Percentiles rank a stretch among this genome's conserved stretches.
Conservation (phyloP, 2,113 vertebrate species). For the Pterocles orientalis region DNA sequence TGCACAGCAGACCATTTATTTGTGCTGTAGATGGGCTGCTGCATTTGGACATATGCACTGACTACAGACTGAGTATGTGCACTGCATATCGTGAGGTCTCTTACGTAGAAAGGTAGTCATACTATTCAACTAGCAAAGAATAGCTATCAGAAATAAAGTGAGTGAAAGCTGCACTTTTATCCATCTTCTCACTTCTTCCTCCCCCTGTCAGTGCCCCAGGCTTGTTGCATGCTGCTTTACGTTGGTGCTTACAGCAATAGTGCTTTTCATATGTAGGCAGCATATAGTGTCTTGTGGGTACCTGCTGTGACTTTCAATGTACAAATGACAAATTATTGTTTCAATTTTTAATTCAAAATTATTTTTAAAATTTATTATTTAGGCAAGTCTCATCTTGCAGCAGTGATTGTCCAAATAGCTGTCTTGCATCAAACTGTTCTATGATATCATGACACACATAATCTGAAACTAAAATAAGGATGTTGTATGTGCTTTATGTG, state of each 20-base stretch:
- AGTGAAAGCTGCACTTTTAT: neutral
- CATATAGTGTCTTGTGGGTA: neutral
- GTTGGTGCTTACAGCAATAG: neutral
- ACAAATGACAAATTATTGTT: neutral
- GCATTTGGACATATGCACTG: fast-evolving
- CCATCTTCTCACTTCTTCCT: neutral
- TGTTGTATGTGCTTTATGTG: neutral
- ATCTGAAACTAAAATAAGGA: neutral
- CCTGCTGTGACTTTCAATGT: neutral
- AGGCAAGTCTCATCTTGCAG: neutral
- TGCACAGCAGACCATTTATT: neutral
- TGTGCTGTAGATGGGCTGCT: neutral
- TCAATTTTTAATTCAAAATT: neutral
- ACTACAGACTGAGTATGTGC: fast-evolving
- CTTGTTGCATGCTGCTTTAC: fast-evolving
- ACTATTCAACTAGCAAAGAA: neutral
- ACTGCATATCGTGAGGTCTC: neutral
- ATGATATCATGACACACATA: neutral
- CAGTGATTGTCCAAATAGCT: neutral
- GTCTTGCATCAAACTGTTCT: neutral
- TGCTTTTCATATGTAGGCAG: neutral
- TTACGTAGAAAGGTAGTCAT: fast-evolving
- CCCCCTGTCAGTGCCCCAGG: fast-evolving
- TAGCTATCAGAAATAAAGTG: neutral
- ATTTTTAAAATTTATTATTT: neutral